Evolutionary conservation across 1,140 invertebrate species (phyloP).

Genomic region (Tetragonula clypearis): DNA sequence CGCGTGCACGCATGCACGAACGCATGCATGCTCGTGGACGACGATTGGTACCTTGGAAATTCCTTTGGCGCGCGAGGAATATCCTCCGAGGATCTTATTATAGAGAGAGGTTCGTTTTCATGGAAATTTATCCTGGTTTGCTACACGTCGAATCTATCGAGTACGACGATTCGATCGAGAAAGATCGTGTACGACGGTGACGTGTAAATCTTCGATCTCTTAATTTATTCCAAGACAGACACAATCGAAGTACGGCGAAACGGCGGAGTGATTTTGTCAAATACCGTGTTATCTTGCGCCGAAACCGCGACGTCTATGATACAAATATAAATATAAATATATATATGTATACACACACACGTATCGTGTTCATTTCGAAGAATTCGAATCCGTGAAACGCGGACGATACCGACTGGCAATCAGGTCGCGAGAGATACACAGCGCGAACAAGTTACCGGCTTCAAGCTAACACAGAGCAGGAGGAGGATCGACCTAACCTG

Average conservation of each 20-base stretch:
- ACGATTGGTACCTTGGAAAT: slow-evolving; percentile 72
- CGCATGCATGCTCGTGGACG: slow-evolving; percentile 46
- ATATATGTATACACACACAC: background rate
- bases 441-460: background rate
- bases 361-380: background rate
- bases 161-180: slow-evolving; percentile 14
- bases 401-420: background rate
- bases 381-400: background rate
- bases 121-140: background rate
- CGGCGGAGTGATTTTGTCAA: slow-evolving; percentile 5
- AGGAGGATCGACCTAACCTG: background rate
- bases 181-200: too few relatives aligned
- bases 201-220: background rate
- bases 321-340: too few relatives aligned
- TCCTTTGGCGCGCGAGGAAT: slow-evolving; percentile 48
- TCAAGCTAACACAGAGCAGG: background rate
- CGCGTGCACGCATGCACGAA: slow-evolving; percentile 59
- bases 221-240: background rate
- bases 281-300: slow-evolving; percentile 26
- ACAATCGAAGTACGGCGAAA: too few relatives aligned
- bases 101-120: background rate
- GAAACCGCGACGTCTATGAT: background rate
- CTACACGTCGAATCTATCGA: background rate
- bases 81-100: slow-evolving; percentile 17
- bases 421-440: background rate